Conservation (phyloP, 2,113 vertebrate genomes). For the Bujurquina vittata region DNA sequence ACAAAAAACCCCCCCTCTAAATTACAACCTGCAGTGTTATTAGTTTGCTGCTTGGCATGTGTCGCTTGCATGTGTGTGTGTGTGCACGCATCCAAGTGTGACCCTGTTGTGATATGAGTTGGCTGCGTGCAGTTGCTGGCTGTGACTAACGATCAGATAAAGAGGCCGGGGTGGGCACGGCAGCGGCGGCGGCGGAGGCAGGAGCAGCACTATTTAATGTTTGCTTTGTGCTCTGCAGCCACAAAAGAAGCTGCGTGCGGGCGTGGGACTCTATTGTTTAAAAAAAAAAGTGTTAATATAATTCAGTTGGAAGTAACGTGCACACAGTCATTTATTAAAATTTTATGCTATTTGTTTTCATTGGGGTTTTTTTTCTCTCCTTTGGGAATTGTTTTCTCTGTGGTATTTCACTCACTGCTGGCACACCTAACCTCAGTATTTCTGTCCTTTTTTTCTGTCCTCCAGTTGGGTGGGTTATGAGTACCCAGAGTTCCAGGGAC, state of each 20-base stretch:
- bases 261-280: slow-evolving; percentile 30
- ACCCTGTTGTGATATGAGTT: slow-evolving; percentile 56
- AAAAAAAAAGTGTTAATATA: neutral
- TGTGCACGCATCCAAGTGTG: slow-evolving; percentile 57
- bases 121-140: slow-evolving; percentile 68
- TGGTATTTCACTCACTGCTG: neutral
- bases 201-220: slow-evolving; percentile 64
- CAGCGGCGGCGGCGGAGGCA: slow-evolving; percentile 49
- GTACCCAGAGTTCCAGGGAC: slow-evolving; percentile 95
- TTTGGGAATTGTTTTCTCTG: neutral
- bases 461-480: slow-evolving; percentile 92
- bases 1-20: slow-evolving; percentile 14
- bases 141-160: slow-evolving; percentile 75
- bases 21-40: slow-evolving; percentile 37
- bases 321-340: neutral
- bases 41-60: slow-evolving; percentile 38
- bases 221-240: slow-evolving; percentile 71
- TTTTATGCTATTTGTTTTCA: neutral
- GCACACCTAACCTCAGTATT: neutral
- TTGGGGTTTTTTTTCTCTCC: neutral
- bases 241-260: slow-evolving; percentile 59
- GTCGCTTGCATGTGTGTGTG: neutral
- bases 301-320: neutral
- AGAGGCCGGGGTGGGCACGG: slow-evolving; percentile 49
- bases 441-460: neutral